Conservation (phyloP, 2,888 invertebrate genomes). For the Chloroclysta siterata region DNA sequence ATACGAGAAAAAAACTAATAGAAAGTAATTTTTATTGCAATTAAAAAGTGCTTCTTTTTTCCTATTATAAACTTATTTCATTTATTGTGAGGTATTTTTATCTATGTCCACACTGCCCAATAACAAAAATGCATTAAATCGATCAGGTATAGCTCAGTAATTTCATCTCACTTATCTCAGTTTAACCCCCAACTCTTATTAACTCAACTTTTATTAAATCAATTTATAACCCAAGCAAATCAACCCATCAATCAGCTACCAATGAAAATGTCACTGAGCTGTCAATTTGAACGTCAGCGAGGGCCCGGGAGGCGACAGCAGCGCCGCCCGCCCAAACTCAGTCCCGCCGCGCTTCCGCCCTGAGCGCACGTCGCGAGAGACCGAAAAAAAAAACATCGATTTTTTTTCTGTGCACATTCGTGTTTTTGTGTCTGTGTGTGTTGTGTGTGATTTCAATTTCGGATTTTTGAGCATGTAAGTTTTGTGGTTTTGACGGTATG, state of each 20-base stretch:
- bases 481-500: constrained; percentile 14
- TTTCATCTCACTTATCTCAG: no score
- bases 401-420: constrained; percentile 38
- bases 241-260: constrained; percentile 27
- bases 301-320: constrained; percentile 34
- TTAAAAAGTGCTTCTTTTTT: no score
- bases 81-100: no score
- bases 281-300: constrained; percentile 4
- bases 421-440: constrained; percentile 37
- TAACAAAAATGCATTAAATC: no score
- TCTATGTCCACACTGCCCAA: no score
- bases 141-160: no score
- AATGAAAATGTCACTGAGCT: constrained; percentile 9
- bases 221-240: constrained; percentile 10
- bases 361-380: constrained; percentile 31
- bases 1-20: no score
- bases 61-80: no score
- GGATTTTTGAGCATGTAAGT: constrained; percentile 37
- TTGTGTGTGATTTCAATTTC: constrained; percentile 28
- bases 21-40: no score
- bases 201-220: constrained; percentile 3
- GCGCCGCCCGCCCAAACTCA: constrained; percentile 42
- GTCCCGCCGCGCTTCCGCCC: constrained; percentile 37
- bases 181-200: no score
- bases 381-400: constrained; percentile 42